Evolutionary conservation across 2,888 invertebrate genomes (phyloP), one percentile per base, ranked within the genome.

Genomic region (Osmoderma eremita): DNA sequence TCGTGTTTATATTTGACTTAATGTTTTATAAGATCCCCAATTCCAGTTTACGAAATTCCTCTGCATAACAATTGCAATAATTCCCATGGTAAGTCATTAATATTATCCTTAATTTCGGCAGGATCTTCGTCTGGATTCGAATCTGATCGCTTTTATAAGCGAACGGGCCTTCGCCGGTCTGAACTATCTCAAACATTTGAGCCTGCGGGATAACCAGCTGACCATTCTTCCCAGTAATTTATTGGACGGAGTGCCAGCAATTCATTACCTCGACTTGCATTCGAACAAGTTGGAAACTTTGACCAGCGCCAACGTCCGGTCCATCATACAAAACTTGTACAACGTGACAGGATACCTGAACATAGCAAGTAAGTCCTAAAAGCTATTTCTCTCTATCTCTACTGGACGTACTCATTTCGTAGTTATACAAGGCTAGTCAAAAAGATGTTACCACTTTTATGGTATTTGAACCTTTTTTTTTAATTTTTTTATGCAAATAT

Each of bases 101-200:
- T 30, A 30, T 5, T 13, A 13, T 13, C 39, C 39, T 20, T 41
- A 56, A 56, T 30, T 61, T 41, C 18, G 36, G n/a, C 61, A 82
- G 81, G 78, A 80, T 64, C 71, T 82, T 63, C 76, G 77, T 63
- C 70, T 81, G 65, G 83, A 83, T 54, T 79, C 80, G 69, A 86
- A 86, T 76, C 79, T 79, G 68, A 80, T 84, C 63, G 83, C 89
- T 82, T 88, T 88, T 77, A 89, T 94, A 74, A 90, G 91, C 10
- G 90, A 91, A 75, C 87, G 90, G 67, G 93, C 93, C 17, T 88
- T 94, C 76, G 89, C 90, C 69, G 93, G 93, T 0, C 83, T 94
- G 77, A 88, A 88, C 69, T 89, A 89, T 78, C 85, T 94, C 72
- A 86, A 87, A 77, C 88, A 89, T 74, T 83, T 94, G 73, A 88